phyloP scores from a whole-genome alignment of 1,140 invertebrate species.

The Papilio polytes region DNA sequence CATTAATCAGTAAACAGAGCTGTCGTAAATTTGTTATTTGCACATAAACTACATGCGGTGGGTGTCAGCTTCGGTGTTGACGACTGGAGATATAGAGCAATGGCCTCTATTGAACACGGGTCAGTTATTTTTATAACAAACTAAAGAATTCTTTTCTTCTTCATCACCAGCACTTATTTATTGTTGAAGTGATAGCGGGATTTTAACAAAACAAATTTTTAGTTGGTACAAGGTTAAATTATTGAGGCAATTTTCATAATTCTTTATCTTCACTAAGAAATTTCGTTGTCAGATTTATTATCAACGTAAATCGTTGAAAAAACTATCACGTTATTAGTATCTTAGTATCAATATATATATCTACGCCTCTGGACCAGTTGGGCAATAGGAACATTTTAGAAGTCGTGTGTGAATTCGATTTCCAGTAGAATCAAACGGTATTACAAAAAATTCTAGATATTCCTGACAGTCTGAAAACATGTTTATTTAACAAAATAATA shows the following conservation, averaged over 20 bases:
- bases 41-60: not conserved
- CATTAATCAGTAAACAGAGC: not conserved
- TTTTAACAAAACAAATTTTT: not conserved
- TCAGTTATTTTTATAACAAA: constrained; percentile 14
- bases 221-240: not conserved
- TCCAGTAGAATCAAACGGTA: too few relatives aligned
- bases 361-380: too few relatives aligned
- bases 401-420: too few relatives aligned
- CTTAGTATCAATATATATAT: too few relatives aligned
- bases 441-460: too few relatives aligned
- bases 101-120: constrained; percentile 14
- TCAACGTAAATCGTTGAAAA: too few relatives aligned
- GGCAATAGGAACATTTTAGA: too few relatives aligned
- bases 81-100: constrained; percentile 13
- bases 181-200: not conserved
- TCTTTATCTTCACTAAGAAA: not conserved
- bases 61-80: not conserved
- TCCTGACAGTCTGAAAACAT: too few relatives aligned
- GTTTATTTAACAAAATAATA: too few relatives aligned
- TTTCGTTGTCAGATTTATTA: not conserved
- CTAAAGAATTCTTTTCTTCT: not conserved
- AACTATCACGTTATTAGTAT: too few relatives aligned
- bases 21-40: not conserved
- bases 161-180: not conserved
- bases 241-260: not conserved